Percentiles rank a stretch among this genome's conserved stretches.
These are phyloP conservation scores for Megaceryle torquata DNA, from an alignment of 2,113 vertebrate species.

Conservation along the genomic window DNA sequence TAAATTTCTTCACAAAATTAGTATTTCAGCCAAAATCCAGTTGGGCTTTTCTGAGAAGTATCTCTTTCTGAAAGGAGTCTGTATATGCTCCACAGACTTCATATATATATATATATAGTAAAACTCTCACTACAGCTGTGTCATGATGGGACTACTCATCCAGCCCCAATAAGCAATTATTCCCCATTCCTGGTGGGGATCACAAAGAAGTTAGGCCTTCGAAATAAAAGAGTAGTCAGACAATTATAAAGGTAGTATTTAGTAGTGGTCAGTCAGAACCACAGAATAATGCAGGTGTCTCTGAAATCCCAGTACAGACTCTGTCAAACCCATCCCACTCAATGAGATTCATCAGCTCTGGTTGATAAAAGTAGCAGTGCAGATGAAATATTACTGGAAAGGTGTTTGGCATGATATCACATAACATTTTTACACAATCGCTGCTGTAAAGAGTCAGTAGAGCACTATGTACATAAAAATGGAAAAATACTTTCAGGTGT, in stretches of 20 bases:
- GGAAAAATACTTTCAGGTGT: not conserved
- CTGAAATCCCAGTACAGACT: not conserved
- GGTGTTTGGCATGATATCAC: not conserved
- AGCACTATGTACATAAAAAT: not conserved
- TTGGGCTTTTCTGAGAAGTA: not conserved
- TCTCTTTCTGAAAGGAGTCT: not conserved
- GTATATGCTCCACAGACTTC: not conserved
- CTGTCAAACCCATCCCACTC: not conserved
- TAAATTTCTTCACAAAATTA: not conserved
- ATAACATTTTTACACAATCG: not conserved
- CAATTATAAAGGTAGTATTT: not conserved
- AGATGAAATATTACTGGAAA: not conserved
- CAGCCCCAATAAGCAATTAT: not conserved
- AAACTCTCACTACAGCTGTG: not conserved
- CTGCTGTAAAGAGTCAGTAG: not conserved
- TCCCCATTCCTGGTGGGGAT: not conserved
- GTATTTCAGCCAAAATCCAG: not conserved
- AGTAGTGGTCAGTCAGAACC: not conserved
- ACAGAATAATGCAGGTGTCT: fast-evolving
- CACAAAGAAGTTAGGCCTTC: not conserved
- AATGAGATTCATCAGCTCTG: not conserved
- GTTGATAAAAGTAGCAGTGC: not conserved
- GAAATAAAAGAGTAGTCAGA: not conserved
- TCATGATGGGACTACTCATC: not conserved
- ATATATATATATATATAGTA: not conserved